Evolutionary conservation across 2,888 invertebrate genomes (phyloP).

Genomic region (Ectropis crepuscularia): DNA sequence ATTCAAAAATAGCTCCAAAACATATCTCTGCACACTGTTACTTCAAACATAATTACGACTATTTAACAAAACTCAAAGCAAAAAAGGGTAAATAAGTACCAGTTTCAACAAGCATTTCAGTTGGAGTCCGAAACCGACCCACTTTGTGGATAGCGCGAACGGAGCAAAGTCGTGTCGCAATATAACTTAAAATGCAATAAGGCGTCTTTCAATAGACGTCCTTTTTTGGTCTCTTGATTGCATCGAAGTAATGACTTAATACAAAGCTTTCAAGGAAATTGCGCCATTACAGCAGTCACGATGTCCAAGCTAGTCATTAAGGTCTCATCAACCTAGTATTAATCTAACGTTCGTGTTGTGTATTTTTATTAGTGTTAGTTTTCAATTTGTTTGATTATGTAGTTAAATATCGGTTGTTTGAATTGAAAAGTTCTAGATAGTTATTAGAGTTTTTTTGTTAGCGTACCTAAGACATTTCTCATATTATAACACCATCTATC

Average conservation of each 20-base stretch:
- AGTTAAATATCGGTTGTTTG: too few species aligned
- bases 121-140: conserved; percentile 15
- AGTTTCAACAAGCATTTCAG: too few species aligned
- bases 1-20: too few species aligned
- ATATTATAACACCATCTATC: too few species aligned
- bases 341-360: conserved; percentile 48
- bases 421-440: too few species aligned
- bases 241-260: conserved; percentile 71
- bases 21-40: too few species aligned
- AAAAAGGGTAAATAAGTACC: too few species aligned
- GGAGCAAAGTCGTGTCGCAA: conserved; percentile 35
- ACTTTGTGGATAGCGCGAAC: conserved; percentile 24
- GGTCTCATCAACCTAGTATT: conserved; percentile 64
- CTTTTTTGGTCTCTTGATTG: conserved; percentile 45
- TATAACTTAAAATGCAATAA: conserved; percentile 42
- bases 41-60: too few species aligned
- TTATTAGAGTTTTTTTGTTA: too few species aligned
- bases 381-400: conserved; percentile 17
- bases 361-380: conserved; percentile 10
- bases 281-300: conserved; percentile 61
- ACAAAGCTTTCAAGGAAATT: conserved; percentile 74
- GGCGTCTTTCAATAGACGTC: conserved; percentile 36
- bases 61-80: too few species aligned
- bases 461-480: too few species aligned
- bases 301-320: conserved; percentile 66